These are phyloP conservation scores for Rhynchomys soricoides DNA, from an alignment of 2,113 vertebrate genomes.

Conservation along the genomic window DNA sequence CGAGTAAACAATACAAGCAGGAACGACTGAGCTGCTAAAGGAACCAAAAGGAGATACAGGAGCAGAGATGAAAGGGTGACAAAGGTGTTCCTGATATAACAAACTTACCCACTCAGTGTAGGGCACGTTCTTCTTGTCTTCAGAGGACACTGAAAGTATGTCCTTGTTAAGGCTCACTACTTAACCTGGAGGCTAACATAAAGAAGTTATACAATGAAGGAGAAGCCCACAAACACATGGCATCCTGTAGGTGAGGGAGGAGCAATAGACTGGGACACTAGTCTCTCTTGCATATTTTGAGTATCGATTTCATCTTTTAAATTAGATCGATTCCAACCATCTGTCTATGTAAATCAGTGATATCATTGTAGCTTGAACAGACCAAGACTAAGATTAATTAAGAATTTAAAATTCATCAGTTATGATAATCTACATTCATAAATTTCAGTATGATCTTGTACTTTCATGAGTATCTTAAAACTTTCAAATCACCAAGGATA, in stretches of 20 bases:
- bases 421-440: not conserved
- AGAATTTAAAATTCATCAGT: constrained; percentile 12
- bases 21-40: not conserved
- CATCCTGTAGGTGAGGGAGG: too few species aligned
- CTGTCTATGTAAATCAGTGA: constrained; percentile 5
- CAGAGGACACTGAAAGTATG: not conserved
- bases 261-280: too few species aligned
- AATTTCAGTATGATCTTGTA: not conserved
- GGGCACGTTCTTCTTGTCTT: not conserved
- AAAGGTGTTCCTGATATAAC: not conserved
- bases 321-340: not conserved
- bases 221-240: not conserved
- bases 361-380: not conserved
- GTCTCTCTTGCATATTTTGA: not conserved
- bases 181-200: not conserved
- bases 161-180: not conserved
- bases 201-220: not conserved
- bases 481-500: not conserved
- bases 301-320: not conserved
- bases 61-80: not conserved
- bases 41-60: not conserved
- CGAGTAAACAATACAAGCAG: not conserved
- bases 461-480: not conserved
- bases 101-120: not conserved
- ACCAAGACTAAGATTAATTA: not conserved